Evolutionary conservation across 64 coral and sea anemone genomes (phyloP).

Genomic region (Hydrozoanthus tunicans): DNA sequence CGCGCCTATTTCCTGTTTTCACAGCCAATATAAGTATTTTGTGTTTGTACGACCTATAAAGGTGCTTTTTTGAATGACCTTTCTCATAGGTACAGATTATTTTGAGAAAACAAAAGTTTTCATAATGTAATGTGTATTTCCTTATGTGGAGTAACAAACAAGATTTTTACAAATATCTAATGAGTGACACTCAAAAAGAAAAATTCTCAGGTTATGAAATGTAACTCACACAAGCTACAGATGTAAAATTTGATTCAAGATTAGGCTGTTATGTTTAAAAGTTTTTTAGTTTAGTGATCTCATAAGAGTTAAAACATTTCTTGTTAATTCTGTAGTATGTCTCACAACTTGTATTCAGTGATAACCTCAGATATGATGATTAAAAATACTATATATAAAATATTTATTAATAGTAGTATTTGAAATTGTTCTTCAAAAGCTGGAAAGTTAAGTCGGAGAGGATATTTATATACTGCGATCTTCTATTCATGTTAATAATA

Average conservation of each 20-base stretch:
- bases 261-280: not conserved
- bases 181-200: slow-evolving; percentile 8
- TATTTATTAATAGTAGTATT: slow-evolving; percentile 23
- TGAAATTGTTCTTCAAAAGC: not conserved
- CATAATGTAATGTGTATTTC: too few species aligned
- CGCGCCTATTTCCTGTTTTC: slow-evolving; percentile 58
- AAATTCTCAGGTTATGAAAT: not conserved
- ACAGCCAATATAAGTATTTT: not conserved
- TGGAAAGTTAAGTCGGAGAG: not conserved
- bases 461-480: too few species aligned
- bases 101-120: not conserved
- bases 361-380: slow-evolving; percentile 17
- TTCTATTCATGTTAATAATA: too few species aligned
- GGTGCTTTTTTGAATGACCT: not conserved
- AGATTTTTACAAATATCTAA: slow-evolving; percentile 50
- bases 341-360: slow-evolving; percentile 13
- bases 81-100: not conserved
- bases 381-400: slow-evolving; percentile 37
- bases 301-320: not conserved
- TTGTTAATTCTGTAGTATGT: not conserved
- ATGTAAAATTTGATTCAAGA: not conserved
- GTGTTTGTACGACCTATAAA: not conserved
- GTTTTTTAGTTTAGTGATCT: not conserved
- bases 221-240: not conserved
- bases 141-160: not conserved